Evolutionary conservation across 2,888 invertebrate species (phyloP), one percentile per base, ranked within the genome.

Genomic region (Caenorhabditis sp.): DNA sequence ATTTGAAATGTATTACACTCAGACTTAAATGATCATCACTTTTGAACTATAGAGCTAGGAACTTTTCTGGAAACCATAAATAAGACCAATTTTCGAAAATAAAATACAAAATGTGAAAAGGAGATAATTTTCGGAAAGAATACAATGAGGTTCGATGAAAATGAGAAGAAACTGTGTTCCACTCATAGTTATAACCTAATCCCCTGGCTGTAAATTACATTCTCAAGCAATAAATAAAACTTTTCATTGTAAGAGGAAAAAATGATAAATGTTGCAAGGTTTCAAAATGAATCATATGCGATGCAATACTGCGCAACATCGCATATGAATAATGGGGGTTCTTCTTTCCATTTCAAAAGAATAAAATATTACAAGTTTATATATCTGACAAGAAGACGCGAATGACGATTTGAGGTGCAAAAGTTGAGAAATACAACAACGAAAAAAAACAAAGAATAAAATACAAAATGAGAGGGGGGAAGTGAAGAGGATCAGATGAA

Each of bases 401-500:
- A n/a, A 43, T 17, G 31, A 31, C 43, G 17, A 43, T 17, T 8
- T 43, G 43, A 43, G 43, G 43, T 43, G 43, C 31, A 31, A 31
- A 31, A 43, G 43, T 43, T 17, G 5, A 43, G 3, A 7, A 43
- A 43, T 14, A 43, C 3, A 7, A 43, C 5, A 43, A 43, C 14
- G 12, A 17, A 49, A 36, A 52, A 43, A 36, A 23, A 36, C 23
- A 56, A 43, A 38, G 38, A 21, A 61, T 25, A 53, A 63, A 50
- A 26, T 52, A 26, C 14, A 23, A 67, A 56, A 61, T 53, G 59
- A 61, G 67, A 67, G 49, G 49, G 25, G 57, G 27, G 50, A 27
- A 50, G 57, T 43, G 57, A 50, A 60, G 26, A 53, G 54, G 59
- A 60, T 54, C 26, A 52, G 60, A 66, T 53, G 25, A 23, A 23